A percentile compares a stretch with the other conserved stretches of the same genome.
Evolutionary conservation across 2,888 invertebrate species (phyloP).

Genomic region (Coelinius sp.): DNA sequence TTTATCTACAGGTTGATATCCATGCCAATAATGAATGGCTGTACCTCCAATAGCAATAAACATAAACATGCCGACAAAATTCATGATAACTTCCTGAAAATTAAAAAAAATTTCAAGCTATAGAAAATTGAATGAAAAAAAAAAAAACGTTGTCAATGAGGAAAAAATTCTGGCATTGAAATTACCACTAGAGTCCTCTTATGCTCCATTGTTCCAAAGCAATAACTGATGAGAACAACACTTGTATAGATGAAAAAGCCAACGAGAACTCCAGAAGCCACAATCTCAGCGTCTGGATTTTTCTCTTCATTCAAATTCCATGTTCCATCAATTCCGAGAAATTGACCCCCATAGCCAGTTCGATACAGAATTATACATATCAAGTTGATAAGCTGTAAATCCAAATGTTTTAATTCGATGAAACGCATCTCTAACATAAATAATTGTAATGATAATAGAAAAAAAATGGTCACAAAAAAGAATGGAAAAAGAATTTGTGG

Average conservation of each 20-base stretch:
- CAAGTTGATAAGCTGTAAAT: slow-evolving; percentile 83
- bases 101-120: not conserved
- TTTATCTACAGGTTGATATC: slow-evolving; percentile 86
- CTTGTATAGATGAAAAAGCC: slow-evolving; percentile 89
- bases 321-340: slow-evolving; percentile 89
- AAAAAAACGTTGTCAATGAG: not conserved
- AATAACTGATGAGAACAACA: slow-evolving; percentile 81
- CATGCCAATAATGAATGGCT: slow-evolving; percentile 91
- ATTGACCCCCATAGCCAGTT: slow-evolving; percentile 85
- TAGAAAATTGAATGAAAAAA: slow-evolving; percentile 1
- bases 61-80: slow-evolving; percentile 86
- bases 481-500: slow-evolving; percentile 3
- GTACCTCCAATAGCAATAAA: slow-evolving; percentile 90
- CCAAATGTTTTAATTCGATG: slow-evolving; percentile 4
- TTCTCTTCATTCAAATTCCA: slow-evolving; percentile 93
- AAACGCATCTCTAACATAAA: not conserved
- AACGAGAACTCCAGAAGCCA: slow-evolving; percentile 89
- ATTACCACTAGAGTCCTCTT: slow-evolving; percentile 77
- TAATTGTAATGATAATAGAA: not conserved
- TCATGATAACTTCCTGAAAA: slow-evolving; percentile 88
- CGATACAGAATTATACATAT: slow-evolving; percentile 86
- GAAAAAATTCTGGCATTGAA: slow-evolving; percentile 33
- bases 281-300: slow-evolving; percentile 89
- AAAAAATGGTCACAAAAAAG: not conserved
- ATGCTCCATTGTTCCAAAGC: slow-evolving; percentile 84